A percentile compares a stretch with the other conserved stretches of the same genome.
Evolutionary conservation across 2,113 vertebrate species (phyloP).

Genomic region (Solea solea): DNA sequence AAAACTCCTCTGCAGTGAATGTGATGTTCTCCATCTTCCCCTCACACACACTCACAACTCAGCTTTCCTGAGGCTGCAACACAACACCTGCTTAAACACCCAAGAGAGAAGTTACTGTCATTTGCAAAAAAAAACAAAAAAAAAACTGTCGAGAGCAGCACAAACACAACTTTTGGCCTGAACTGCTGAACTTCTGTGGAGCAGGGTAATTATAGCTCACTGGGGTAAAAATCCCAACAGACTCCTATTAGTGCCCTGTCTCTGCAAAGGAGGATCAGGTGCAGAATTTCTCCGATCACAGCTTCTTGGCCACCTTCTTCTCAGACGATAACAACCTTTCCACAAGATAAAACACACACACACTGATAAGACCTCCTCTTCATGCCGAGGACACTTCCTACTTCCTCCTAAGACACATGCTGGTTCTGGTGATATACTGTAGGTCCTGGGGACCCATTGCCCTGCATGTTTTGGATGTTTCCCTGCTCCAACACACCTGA

Average conservation of each 20-base stretch:
- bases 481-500: no score
- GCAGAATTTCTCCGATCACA: slow-evolving; percentile 5
- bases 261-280: neutral
- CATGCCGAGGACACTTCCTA: neutral
- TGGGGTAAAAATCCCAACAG: neutral
- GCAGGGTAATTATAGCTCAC: neutral
- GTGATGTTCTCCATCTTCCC: slow-evolving; percentile 37
- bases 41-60: slow-evolving; percentile 29
- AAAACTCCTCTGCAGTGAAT: slow-evolving; percentile 42
- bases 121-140: neutral
- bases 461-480: no score
- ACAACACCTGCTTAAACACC: slow-evolving; percentile 8
- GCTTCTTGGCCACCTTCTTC: neutral
- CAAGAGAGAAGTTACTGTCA: slow-evolving; percentile 4
- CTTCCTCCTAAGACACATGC: slow-evolving; percentile 2
- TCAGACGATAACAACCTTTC: neutral
- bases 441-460: no score
- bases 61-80: slow-evolving; percentile 29
- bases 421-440: neutral
- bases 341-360: neutral
- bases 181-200: slow-evolving; percentile 6
- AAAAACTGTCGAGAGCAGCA: slow-evolving; percentile 2
- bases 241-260: slow-evolving; percentile 5
- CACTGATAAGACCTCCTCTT: slow-evolving; percentile 1
- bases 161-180: slow-evolving; percentile 21